Evolutionary conservation across 2,113 vertebrate species (phyloP), one percentile per base, ranked within the genome.

Genomic region (Nannospalax galili): DNA sequence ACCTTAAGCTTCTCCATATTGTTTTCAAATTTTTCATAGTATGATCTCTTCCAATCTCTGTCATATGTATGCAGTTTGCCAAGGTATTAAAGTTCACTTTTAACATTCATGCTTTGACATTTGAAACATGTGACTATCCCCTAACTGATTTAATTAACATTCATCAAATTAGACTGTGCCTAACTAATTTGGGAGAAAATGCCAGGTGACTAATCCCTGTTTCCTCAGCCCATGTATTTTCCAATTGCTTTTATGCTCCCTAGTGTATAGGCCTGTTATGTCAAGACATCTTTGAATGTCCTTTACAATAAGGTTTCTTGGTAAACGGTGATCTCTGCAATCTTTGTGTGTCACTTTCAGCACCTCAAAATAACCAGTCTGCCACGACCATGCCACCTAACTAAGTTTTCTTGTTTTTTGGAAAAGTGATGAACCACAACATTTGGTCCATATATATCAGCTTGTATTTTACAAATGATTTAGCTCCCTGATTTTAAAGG

Each of bases 61-160:
- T 42, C 69, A 30, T 58, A 14, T 48, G 22, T 12, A 74, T 62
- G 56, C 42, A 1, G 4, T 88, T 94, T 97, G 30, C 52, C 80
- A 87, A 87, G 88, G 60, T 87, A 56, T 74, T 19, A 80, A 88
- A 72, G n/a, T 69, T 87, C 69, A 64, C 42, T 78, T 94, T 82
- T 72, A 93, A 78, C 26, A 91, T 80, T 87, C 48, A 94, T 28
- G 60, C 52, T 86, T 81, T 87, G 45, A 67, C 75, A 74, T 93
- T 93, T 96, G n/a, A 92, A 92, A 84, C 30, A 84, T 74, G 52
- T 74, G 81, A 56, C 64, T 80, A 90, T 75, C 28, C 58, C 60
- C 58, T 88, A 8, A 10, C 56, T 96, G 88, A 93, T 94, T 95
- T 95, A 91, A 93, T 93, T 89, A 91, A 78, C 40, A 78, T 88